These are phyloP conservation scores for Sipha flava DNA, from an alignment of 1,140 invertebrate species.

Conservation along the genomic window DNA sequence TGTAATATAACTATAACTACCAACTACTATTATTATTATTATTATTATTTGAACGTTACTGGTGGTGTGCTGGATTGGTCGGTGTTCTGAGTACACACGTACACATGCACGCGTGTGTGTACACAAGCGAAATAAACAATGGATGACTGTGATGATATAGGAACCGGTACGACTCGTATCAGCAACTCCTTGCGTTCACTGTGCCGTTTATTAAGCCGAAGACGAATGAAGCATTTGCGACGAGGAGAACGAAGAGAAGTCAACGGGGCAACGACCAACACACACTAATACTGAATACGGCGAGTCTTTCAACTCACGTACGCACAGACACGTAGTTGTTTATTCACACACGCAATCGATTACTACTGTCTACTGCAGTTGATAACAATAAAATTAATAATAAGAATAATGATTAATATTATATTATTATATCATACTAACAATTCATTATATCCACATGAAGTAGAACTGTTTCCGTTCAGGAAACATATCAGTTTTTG, in stretches of 20 bases:
- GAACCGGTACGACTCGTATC: neutral
- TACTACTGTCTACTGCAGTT: neutral
- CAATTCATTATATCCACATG: too few relatives aligned
- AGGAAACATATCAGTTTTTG: too few relatives aligned
- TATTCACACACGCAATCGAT: neutral
- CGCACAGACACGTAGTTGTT: neutral
- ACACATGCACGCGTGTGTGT: neutral
- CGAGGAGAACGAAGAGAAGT: neutral
- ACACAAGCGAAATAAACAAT: neutral
- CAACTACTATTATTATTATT: too few relatives aligned
- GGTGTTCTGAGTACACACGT: neutral
- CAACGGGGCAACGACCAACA: constrained; percentile 6
- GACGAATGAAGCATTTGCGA: neutral
- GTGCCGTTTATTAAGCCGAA: too few relatives aligned
- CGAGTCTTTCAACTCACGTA: neutral
- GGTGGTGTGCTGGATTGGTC: too few relatives aligned
- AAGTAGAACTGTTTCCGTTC: too few relatives aligned
- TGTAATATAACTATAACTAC: too few relatives aligned
- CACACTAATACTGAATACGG: neutral
- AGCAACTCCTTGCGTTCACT: neutral
- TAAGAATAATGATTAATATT: too few relatives aligned
- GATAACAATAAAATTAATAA: neutral
- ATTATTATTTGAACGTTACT: too few relatives aligned
- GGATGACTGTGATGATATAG: neutral
- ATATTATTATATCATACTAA: too few relatives aligned